phyloP scores from a whole-genome alignment of 2,113 vertebrate genomes.

The Cebus imitator region DNA sequence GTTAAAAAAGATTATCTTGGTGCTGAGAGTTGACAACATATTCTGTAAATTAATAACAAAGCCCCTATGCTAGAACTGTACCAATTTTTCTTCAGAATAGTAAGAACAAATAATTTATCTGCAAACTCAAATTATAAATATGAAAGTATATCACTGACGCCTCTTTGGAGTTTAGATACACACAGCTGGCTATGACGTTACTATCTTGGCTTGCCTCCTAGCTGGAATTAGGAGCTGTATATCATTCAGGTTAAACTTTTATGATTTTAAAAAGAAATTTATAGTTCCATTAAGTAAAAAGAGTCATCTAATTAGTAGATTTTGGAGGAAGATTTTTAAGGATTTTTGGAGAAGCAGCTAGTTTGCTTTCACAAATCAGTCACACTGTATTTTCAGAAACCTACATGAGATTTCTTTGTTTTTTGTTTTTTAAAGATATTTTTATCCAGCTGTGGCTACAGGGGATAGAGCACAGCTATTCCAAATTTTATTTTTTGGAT shows the following conservation, averaged over 20 bases:
- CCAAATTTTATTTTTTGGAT: slow-evolving; percentile 12
- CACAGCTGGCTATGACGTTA: slow-evolving; percentile 51
- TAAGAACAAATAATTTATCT: slow-evolving; percentile 61
- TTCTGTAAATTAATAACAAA: slow-evolving; percentile 46
- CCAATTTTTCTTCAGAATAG: slow-evolving; percentile 39
- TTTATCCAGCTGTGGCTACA: not conserved
- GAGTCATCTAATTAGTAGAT: slow-evolving; percentile 31
- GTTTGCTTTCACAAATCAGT: slow-evolving; percentile 30
- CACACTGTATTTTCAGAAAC: not conserved
- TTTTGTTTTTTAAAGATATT: not conserved
- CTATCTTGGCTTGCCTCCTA: slow-evolving; percentile 24
- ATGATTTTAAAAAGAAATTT: slow-evolving; percentile 49
- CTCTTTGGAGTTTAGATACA: slow-evolving; percentile 48
- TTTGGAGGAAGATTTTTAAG: not conserved
- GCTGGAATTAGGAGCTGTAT: slow-evolving; percentile 7
- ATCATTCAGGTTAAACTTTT: slow-evolving; percentile 21
- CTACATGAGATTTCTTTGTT: not conserved
- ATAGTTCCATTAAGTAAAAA: slow-evolving; percentile 55
- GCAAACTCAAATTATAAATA: slow-evolving; percentile 32
- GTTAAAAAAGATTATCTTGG: not conserved
- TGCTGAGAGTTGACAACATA: not conserved
- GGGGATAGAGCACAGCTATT: not conserved
- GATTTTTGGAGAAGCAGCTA: not conserved
- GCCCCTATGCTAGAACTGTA: not conserved
- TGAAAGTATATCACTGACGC: slow-evolving; percentile 18